Base-by-base conservation (phyloP, 2,888 invertebrate species). In the Lucinisca nassula region DNA sequence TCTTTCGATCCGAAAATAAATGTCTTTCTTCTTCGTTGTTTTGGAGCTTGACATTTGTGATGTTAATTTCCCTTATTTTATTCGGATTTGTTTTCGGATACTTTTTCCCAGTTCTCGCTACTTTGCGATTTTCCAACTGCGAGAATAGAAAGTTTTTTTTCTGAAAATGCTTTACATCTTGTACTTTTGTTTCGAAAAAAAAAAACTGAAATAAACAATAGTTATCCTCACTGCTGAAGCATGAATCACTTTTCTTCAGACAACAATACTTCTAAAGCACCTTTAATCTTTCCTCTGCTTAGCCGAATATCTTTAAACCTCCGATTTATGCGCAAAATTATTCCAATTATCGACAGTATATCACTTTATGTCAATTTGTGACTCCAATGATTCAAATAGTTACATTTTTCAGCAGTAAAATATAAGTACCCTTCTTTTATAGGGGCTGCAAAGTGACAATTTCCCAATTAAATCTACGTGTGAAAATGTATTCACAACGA, bases 1-100 rank as follows among this genome's bases (percentile, higher is more conserved):
- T 88, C 79, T 83, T 88, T 85, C 83, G 0, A 67, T 35, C 32
- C 32, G 32, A 10, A 67, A 67, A 14, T 67, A 3, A 21, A 32
- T 67, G 35, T 67, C 35, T 67, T 67, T 67, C 4, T 67, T 35
- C 35, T 35, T 67, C 8, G 24, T 17, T 17, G 10, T 10, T 35
- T 35, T 32, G 67, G 35, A 8, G 67, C 10, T 67, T 67, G 67
- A 67, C 67, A 67, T 67, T 67, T 10, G 67, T 27, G 45, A 45
- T 17, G 35, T 61, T 6, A 35, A 4, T 67, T 35, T 55, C n/a
- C n/a, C n/a, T n/a, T 21, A 14, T 17, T 45, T 17, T 40, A 10
- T 40, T 40, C 40, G 6, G 24, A 24, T 58, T 58, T 58, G 58
- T 58, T 27, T 58, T 51, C 51, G 14, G n/a, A 17, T 40, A 40